phyloP scores from a whole-genome alignment of 2,113 vertebrate species.

The Mandrillus leucophaeus region DNA sequence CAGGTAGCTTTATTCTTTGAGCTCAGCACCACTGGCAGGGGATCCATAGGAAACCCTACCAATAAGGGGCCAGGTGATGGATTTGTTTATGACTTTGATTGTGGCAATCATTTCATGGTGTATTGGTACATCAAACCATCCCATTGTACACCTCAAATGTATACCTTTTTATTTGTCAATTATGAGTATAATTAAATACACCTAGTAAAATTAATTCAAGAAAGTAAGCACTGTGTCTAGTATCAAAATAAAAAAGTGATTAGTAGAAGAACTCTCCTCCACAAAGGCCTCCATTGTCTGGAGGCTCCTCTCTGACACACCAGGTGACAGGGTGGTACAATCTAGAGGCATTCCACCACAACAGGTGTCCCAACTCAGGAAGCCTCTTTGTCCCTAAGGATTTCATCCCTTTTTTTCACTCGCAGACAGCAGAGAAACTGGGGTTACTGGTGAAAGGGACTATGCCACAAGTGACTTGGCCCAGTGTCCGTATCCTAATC shows the following conservation, averaged over 20 bases:
- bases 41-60: accelerated
- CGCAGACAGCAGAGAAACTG: background rate
- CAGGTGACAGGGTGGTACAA: background rate
- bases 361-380: background rate
- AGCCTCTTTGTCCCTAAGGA: background rate
- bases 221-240: background rate
- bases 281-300: accelerated
- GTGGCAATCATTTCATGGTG: background rate
- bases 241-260: background rate
- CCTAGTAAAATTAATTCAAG: background rate
- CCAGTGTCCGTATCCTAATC: background rate
- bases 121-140: background rate
- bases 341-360: background rate
- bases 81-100: accelerated
- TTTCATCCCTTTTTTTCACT: background rate
- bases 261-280: background rate
- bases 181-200: background rate
- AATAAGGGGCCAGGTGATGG: background rate
- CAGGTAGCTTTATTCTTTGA: too few species aligned
- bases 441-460: background rate
- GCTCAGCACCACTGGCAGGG: too few species aligned
- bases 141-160: background rate
- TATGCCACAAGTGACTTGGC: background rate
- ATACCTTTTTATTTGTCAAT: background rate
- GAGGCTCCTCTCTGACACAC: background rate